These are phyloP conservation scores for Toxonevra muliebris DNA, from an alignment of 2,888 invertebrate species.

Conservation along the genomic window DNA sequence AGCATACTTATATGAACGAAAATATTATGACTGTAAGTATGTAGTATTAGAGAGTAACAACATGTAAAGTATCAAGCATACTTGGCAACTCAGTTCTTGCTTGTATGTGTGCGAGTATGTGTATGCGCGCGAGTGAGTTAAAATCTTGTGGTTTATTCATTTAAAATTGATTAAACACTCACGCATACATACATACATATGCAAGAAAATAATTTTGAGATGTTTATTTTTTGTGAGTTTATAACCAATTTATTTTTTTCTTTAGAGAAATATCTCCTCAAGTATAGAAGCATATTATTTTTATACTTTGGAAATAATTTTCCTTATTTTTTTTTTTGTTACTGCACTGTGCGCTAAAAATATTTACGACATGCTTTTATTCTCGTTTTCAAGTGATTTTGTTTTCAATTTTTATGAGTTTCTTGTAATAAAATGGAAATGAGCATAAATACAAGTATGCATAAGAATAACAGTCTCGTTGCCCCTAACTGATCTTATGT, in stretches of 20 bases:
- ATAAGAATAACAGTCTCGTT: too few species aligned
- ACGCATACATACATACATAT: not conserved
- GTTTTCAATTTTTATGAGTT: slow-evolving; percentile 51
- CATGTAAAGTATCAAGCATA: too few species aligned
- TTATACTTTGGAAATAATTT: too few species aligned
- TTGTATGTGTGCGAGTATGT: not conserved
- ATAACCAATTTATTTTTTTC: too few species aligned
- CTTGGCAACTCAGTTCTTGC: not conserved
- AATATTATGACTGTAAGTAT: too few species aligned
- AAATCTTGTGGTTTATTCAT: slow-evolving; percentile 31
- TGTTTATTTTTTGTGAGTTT: slow-evolving; percentile 7
- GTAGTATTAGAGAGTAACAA: too few species aligned
- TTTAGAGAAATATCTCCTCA: not conserved
- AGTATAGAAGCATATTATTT: not conserved
- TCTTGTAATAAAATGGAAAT: slow-evolving; percentile 50
- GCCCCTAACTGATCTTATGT: too few species aligned
- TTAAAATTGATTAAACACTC: slow-evolving; percentile 33
- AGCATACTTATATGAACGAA: too few species aligned
- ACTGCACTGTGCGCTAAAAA: not conserved
- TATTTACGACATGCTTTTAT: not conserved
- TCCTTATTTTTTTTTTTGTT: not conserved
- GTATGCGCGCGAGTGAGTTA: not conserved
- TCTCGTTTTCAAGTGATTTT: slow-evolving; percentile 49
- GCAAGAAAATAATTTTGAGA: not conserved
- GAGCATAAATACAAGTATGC: slow-evolving; percentile 48